A percentile compares a stretch with the other conserved stretches of the same genome.
phyloP scores from a whole-genome alignment of 2,888 invertebrate species.

The Lacanobia oleracea region DNA sequence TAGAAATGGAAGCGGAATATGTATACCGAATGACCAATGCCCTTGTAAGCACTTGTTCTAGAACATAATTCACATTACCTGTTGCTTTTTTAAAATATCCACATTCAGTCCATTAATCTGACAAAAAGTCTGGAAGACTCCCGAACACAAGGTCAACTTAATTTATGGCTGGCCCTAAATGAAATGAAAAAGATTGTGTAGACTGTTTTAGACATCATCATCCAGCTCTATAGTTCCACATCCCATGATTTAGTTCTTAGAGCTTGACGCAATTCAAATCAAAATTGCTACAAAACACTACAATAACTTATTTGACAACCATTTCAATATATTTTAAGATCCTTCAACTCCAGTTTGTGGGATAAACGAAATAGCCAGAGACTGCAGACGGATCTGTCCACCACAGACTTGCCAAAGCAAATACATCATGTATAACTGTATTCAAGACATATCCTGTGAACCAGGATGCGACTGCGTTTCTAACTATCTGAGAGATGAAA shows the following conservation, averaged over 20 bases:
- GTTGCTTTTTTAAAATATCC: too few relatives aligned
- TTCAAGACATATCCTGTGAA: slow-evolving; percentile 63
- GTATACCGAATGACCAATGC: slow-evolving; percentile 70
- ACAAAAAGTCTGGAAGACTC: too few relatives aligned
- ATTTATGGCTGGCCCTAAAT: too few relatives aligned
- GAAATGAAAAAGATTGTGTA: too few relatives aligned
- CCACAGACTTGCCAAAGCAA: slow-evolving; percentile 71
- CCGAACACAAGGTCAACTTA: too few relatives aligned
- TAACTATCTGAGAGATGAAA: slow-evolving; percentile 70
- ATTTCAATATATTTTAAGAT: slow-evolving; percentile 53
- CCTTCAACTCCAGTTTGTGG: slow-evolving; percentile 61
- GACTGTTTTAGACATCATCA: not conserved
- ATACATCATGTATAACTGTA: slow-evolving; percentile 53
- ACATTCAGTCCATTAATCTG: too few relatives aligned
- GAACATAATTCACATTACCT: too few relatives aligned
- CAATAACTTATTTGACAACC: not conserved
- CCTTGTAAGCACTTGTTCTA: slow-evolving; percentile 56
- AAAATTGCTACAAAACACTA: not conserved
- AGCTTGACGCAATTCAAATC: not conserved
- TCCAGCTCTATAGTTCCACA: not conserved
- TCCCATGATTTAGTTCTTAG: not conserved
- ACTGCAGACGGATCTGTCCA: slow-evolving; percentile 68
- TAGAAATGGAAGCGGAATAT: slow-evolving; percentile 68
- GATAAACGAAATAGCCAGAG: slow-evolving; percentile 65
- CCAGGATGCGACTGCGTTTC: slow-evolving; percentile 75